phyloP scores from a whole-genome alignment of 64 coral and sea anemone species.

The Montipora foliosa region DNA sequence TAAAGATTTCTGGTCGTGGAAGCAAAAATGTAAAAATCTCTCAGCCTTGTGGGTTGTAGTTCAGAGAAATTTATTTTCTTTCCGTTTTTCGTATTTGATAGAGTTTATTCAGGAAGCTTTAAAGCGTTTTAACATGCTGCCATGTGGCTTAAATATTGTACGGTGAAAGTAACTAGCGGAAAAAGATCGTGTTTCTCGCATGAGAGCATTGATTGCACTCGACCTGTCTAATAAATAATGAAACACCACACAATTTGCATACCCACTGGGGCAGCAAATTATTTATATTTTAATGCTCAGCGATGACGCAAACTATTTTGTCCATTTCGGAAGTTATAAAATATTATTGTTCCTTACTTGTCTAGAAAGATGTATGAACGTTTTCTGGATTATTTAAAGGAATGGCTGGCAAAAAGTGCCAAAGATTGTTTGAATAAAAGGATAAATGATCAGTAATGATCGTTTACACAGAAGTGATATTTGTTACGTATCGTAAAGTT shows the following conservation, averaged over 20 bases:
- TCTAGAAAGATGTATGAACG: background rate
- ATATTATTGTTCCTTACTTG: background rate
- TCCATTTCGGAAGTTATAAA: background rate
- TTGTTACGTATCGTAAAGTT: background rate
- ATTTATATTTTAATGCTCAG: constrained; percentile 5
- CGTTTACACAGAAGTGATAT: background rate
- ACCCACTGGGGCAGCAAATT: constrained; percentile 25
- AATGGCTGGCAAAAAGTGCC: background rate
- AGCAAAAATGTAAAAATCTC: background rate
- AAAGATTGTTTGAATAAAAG: background rate
- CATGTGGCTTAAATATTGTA: no score
- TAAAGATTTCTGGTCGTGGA: constrained; percentile 5
- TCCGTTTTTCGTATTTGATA: no score
- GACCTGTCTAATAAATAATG: constrained; percentile 39
- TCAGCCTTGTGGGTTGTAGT: background rate
- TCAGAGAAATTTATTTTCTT: no score
- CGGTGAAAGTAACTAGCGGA: background rate
- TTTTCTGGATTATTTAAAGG: background rate
- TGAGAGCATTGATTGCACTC: constrained; percentile 9
- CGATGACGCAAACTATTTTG: constrained; percentile 30
- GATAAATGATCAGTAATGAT: background rate
- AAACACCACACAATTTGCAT: constrained; percentile 36
- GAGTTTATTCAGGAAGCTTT: no score
- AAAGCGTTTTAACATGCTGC: no score
- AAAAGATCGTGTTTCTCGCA: background rate